Evolutionary conservation across 2,888 invertebrate species (phyloP).

Genomic region (Leptothorax acervorum): DNA sequence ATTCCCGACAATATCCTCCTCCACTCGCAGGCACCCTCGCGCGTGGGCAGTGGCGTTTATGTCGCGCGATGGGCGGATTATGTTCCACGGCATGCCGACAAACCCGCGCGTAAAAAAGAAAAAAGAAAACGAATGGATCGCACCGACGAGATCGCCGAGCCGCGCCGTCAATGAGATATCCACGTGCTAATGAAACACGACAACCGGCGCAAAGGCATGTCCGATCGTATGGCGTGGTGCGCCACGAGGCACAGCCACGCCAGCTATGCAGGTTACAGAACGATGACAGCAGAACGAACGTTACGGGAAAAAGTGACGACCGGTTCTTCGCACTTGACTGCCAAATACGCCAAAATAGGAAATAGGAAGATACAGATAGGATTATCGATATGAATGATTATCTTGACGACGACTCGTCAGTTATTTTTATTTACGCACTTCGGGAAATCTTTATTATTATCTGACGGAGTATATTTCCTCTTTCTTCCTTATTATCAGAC

Average conservation of each 20-base stretch:
- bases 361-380: not conserved
- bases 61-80: constrained; percentile 46
- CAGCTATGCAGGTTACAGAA: constrained; percentile 61
- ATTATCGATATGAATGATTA: constrained; percentile 9
- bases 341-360: constrained; percentile 17
- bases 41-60: constrained; percentile 52
- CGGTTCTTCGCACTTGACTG: constrained; percentile 60
- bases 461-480: not conserved
- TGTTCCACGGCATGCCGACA: constrained; percentile 43
- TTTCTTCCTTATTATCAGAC: not conserved
- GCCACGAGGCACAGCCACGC: constrained; percentile 54
- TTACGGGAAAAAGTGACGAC: constrained; percentile 54
- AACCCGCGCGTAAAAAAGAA: constrained; percentile 47
- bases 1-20: constrained; percentile 46
- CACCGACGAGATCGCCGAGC: constrained; percentile 53
- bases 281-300: constrained; percentile 66
- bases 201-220: constrained; percentile 73
- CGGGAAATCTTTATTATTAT: not conserved
- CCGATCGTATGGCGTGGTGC: constrained; percentile 65
- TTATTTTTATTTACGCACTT: not conserved
- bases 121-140: constrained; percentile 58
- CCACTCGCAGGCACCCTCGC: constrained; percentile 35
- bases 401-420: not conserved
- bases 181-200: constrained; percentile 77
- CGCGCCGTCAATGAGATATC: constrained; percentile 68